These are phyloP conservation scores for Oreohelix idahoensis DNA, from an alignment of 1,140 invertebrate genomes.

Conservation along the genomic window DNA sequence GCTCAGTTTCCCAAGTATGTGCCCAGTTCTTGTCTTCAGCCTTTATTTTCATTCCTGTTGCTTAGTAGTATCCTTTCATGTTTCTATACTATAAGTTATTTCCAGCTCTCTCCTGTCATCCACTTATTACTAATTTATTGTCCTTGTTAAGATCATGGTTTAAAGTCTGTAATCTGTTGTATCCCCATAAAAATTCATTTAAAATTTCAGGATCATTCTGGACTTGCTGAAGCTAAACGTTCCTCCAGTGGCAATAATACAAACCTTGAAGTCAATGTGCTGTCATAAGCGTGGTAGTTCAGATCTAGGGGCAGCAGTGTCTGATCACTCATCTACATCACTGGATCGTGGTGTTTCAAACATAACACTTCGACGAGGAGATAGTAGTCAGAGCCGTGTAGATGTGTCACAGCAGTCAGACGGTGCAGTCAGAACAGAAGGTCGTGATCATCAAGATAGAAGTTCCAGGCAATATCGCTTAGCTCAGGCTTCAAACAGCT, in stretches of 20 bases:
- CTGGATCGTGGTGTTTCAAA: not conserved
- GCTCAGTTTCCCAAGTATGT: no score
- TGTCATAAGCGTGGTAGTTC: conserved; percentile 19
- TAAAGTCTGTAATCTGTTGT: no score
- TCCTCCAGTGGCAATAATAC: conserved; percentile 59
- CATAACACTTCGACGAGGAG: not conserved
- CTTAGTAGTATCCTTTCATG: no score
- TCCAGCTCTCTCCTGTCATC: no score
- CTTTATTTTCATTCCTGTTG: no score
- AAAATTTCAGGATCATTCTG: conserved; percentile 59
- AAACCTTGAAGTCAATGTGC: conserved; percentile 62
- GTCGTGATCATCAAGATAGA: not conserved
- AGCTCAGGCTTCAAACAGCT: not conserved
- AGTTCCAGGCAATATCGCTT: not conserved
- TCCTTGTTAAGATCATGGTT: no score
- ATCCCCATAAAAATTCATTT: not conserved
- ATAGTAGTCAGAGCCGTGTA: not conserved
- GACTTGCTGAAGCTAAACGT: conserved; percentile 66
- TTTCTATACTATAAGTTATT: no score
- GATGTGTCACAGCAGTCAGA: not conserved
- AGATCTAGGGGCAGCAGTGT: not conserved
- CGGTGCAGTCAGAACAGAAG: not conserved
- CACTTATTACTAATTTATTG: no score
- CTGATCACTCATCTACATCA: not conserved
- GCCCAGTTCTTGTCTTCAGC: no score